Conservation (phyloP, 2,797 vertebrate genomes). For the Channallabes apus region DNA sequence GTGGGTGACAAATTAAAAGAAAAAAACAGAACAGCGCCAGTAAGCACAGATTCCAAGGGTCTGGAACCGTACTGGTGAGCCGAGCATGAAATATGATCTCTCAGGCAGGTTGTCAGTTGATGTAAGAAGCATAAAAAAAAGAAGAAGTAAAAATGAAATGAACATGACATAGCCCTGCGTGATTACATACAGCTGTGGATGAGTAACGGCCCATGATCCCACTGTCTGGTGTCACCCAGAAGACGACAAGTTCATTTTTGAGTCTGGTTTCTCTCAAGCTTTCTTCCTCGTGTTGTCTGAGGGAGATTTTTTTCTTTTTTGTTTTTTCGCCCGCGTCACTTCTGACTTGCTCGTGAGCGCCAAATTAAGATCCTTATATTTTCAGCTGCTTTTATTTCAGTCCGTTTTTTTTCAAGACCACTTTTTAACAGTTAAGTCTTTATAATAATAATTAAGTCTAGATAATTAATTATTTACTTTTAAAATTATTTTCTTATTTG, state of each 20-base stretch:
- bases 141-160: background rate
- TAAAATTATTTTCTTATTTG: too few species aligned
- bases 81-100: background rate
- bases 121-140: background rate
- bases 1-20: background rate
- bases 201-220: background rate
- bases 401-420: too few species aligned
- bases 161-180: background rate
- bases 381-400: too few species aligned
- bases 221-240: conserved; percentile 1
- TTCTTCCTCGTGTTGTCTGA: background rate
- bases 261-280: background rate
- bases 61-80: background rate
- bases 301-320: background rate
- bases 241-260: background rate
- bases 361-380: background rate
- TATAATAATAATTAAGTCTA: too few species aligned
- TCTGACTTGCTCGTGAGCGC: background rate
- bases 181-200: background rate
- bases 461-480: too few species aligned
- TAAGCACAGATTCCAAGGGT: background rate
- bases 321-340: background rate
- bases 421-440: too few species aligned
- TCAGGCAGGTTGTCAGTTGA: background rate
- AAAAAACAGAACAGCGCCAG: background rate